Evolutionary conservation across 2,888 invertebrate species (phyloP), one percentile per base, ranked within the genome.

Genomic region (Oscheius sp.): DNA sequence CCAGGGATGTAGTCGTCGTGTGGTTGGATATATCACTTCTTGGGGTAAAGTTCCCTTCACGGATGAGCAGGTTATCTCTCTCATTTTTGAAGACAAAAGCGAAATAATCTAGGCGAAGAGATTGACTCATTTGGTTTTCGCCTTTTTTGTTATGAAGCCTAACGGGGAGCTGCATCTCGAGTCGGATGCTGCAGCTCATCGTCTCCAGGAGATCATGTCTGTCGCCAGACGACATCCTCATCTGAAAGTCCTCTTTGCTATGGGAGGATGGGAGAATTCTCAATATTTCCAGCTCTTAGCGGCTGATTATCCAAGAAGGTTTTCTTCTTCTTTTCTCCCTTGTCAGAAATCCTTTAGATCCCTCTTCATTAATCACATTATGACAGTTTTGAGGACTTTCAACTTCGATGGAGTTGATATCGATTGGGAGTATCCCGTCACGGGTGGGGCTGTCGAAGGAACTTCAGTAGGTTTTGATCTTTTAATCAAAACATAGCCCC

Each of bases 381-480:
- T 84, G 33, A 58, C 73, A 42, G 69, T 73, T 2, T 68, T 86
- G 33, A 69, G 79, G 53, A 69, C 76, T 17, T 84, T 76, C 74
- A 72, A 73, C n/a, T 80, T 86, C 58, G 84, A 86, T 57, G 86
- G 86, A 2, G 78, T 86, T 23, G 86, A 86, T 61, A 77, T 86
- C 42, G 84, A 86, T 66, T 86, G 86, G 86, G 84, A 86, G 67
- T 85, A 86, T 58, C 86, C 86, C 1, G 82, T 82, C 29, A 84
- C 83, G n/a, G 84, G 84, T 3, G 84, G 84, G 17, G 79, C 74
- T 5, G 64, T 75, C 5, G 84, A 83, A 64, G 84, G 84, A 37
- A 74, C 73, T 15, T 78, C 75, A 45, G 81, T 79, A 15, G 45
- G 23, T 68, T 23, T 45, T 12, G 42, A 20, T 3, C 29, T 45